Conservation (phyloP, 2,113 vertebrate species). For the Pelvicachromis taeniatus region DNA sequence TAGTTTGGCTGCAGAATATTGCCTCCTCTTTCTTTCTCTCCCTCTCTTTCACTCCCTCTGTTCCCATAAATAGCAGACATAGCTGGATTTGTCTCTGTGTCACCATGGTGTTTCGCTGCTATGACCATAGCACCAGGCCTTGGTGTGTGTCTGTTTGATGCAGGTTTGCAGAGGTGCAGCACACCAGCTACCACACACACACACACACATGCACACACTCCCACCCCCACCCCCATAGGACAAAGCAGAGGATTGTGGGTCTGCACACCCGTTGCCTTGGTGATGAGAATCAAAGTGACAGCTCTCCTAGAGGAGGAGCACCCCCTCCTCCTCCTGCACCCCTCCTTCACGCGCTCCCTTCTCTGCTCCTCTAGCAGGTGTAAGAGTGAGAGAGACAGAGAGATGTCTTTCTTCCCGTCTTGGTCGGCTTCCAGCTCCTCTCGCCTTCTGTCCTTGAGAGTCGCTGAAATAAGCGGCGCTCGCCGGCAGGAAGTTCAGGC, state of each 20-base stretch:
- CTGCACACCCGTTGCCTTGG: constrained; percentile 65
- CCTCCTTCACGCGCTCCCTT: not conserved
- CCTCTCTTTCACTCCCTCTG: not conserved
- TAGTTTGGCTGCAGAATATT: constrained; percentile 13
- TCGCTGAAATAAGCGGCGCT: constrained; percentile 34
- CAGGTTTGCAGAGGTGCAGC: constrained; percentile 29
- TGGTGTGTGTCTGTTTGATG: constrained; percentile 9
- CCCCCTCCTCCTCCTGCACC: not conserved
- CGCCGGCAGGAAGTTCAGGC: not conserved
- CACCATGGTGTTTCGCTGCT: constrained; percentile 42
- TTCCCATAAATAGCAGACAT: constrained; percentile 45
- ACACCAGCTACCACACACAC: not conserved
- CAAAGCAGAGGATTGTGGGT: constrained; percentile 71
- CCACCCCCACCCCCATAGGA: constrained; percentile 23
- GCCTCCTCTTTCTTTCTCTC: not conserved
- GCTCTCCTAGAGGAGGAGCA: constrained; percentile 40
- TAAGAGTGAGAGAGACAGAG: constrained; percentile 48
- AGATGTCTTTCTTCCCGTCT: constrained; percentile 57
- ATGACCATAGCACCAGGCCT: not conserved
- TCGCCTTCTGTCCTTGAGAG: constrained; percentile 43
- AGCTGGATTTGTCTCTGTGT: constrained; percentile 46
- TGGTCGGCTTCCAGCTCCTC: constrained; percentile 51
- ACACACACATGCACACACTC: not conserved
- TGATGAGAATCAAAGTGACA: constrained; percentile 72
- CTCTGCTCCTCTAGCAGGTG: constrained; percentile 57